Conservation (phyloP, 1,140 invertebrate species). For the Drosophila parabipectinata region DNA sequence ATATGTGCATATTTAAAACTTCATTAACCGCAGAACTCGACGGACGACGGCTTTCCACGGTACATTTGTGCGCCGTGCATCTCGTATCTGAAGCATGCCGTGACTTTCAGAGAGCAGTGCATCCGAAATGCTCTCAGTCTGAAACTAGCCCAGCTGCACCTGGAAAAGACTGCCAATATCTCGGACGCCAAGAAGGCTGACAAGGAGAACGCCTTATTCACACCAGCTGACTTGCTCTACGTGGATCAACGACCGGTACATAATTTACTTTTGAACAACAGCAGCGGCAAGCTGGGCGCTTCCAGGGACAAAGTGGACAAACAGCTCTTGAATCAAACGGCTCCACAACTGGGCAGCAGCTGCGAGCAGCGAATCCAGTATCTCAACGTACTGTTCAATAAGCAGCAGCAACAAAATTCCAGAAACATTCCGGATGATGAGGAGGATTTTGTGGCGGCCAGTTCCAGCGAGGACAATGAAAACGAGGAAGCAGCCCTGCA, state of each 20-base stretch:
- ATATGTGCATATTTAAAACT: neutral
- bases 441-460: constrained; percentile 59
- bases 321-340: constrained; percentile 55
- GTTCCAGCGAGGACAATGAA: constrained; percentile 43
- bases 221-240: constrained; percentile 53
- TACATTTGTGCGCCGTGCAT: constrained; percentile 78
- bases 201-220: constrained; percentile 67
- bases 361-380: constrained; percentile 64
- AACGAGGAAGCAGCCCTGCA: constrained; percentile 57
- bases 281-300: constrained; percentile 37
- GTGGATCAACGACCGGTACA: constrained; percentile 67
- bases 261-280: constrained; percentile 66
- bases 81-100: constrained; percentile 80
- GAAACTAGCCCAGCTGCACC: constrained; percentile 60
- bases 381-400: constrained; percentile 66
- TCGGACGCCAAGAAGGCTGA: constrained; percentile 32
- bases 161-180: constrained; percentile 48
- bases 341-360: constrained; percentile 22
- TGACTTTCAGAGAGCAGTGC: constrained; percentile 77
- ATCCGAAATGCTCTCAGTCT: constrained; percentile 74
- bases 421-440: constrained; percentile 63
- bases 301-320: constrained; percentile 71
- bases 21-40: constrained; percentile 44
- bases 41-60: constrained; percentile 68
- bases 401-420: constrained; percentile 34